A percentile compares a stretch with the other conserved stretches of the same genome.
Conservation (phyloP, 2,888 invertebrate species). For the Orthonychiurus folsomi region DNA sequence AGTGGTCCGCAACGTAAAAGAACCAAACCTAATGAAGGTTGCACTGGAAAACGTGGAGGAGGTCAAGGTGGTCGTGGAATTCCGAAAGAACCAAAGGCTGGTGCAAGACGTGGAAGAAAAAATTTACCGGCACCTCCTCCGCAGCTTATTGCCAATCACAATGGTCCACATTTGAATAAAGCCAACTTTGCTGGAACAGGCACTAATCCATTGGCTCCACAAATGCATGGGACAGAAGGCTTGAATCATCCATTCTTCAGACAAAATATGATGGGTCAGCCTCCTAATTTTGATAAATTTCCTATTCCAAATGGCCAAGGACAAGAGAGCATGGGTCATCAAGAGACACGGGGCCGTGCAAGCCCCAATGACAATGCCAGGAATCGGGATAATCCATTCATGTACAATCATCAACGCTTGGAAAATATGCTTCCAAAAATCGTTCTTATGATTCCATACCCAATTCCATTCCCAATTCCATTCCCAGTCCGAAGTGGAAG, state of each 20-base stretch:
- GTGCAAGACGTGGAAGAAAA: not conserved
- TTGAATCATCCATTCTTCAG: not conserved
- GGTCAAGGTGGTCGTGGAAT: not conserved
- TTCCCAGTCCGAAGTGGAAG: constrained; percentile 25
- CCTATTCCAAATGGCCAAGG: not conserved
- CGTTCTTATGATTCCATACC: constrained; percentile 18
- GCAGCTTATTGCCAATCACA: not conserved
- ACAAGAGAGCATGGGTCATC: not conserved
- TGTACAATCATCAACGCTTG: not conserved
- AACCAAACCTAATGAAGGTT: not conserved
- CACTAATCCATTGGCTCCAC: not conserved
- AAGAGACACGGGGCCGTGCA: not conserved
- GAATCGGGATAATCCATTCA: not conserved
- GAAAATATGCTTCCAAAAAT: not conserved
- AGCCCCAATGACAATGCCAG: not conserved
- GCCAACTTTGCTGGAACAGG: not conserved
- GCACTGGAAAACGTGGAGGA: too few species aligned
- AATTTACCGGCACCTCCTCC: not conserved
- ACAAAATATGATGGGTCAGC: not conserved
- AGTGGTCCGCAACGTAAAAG: not conserved
- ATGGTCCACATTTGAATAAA: not conserved
- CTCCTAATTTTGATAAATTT: not conserved
- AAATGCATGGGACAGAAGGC: not conserved
- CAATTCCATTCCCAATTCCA: constrained; percentile 27
- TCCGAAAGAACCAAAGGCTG: not conserved